Evolutionary conservation across 2,797 vertebrate genomes (phyloP).

Genomic region (Diglossa cyanea): DNA sequence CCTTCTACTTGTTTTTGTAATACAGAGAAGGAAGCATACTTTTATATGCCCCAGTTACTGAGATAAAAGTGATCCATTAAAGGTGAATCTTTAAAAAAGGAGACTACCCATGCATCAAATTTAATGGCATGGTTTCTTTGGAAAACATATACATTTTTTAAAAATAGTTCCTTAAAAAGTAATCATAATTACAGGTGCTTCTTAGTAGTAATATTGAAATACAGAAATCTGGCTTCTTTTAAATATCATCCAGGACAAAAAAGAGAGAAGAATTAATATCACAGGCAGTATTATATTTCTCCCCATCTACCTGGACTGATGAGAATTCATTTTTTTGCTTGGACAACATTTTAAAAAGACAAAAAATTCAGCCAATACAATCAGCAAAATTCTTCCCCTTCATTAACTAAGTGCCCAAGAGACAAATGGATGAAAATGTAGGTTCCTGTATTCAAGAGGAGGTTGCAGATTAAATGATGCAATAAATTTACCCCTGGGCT

Average conservation of each 20-base stretch:
- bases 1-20: background rate
- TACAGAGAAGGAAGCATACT: background rate
- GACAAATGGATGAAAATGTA: background rate
- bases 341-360: background rate
- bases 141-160: background rate
- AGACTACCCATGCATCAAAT: background rate
- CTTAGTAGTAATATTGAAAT: background rate
- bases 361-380: background rate
- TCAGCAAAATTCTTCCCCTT: conserved; percentile 1
- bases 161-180: background rate
- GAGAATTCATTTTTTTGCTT: background rate
- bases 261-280: background rate
- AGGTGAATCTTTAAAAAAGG: background rate
- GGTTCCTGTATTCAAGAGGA: background rate
- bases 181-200: background rate
- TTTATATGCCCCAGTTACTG: background rate
- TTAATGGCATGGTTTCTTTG: background rate
- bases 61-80: background rate
- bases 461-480: background rate
- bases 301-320: background rate
- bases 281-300: background rate
- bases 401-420: background rate
- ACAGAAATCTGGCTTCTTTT: background rate
- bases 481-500: background rate
- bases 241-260: background rate